Base-by-base conservation (phyloP, 2,113 vertebrate species). In the Psephotus haematonotus region DNA sequence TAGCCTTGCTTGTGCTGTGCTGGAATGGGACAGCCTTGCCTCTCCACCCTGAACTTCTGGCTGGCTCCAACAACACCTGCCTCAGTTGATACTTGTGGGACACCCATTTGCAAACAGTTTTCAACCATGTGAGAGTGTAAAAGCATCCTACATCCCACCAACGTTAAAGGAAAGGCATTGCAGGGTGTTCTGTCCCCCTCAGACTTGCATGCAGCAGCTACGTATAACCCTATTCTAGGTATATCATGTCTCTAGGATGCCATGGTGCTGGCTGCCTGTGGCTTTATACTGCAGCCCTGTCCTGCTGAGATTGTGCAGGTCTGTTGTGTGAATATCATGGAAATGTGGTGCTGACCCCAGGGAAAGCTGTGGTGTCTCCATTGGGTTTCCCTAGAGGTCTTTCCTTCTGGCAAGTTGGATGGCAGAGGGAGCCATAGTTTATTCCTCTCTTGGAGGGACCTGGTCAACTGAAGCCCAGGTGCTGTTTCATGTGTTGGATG, bases 331-430 rank as follows among this genome's bases (percentile, higher is more conserved):
- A 53, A 20, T 53, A 69, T 16, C 20, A 10, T 7, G 43, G 19
- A 3, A 78, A 53, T 0, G 2, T 28, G 29, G 17, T 43, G 29
- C 22, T 14, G 4, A 28, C 11, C 33, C 13, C 10, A 15, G 15
- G 31, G 19, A 76, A 71, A 62, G 9, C 69, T 50, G 12, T 44
- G 27, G 17, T 49, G 59, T 50, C 10, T 28, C 20, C 60, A 33
- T 10, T 13, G 28, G 3, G 10, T 75, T 53, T 82, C 49, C 28
- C 28, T 7, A 43, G 29, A 44, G 7, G 4, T 41, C 41, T 65
- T 68, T 65, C 10, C 15, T 49, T 35, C 35, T 39, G 18, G n/a
- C 39, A 39, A 13, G 9, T 4, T 8, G 37, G 28, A 19, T 43
- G 63, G 17, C 43, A 90, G 62, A 71, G 37, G 31, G 31, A 81